A percentile compares a stretch with the other conserved stretches of the same genome.
Conservation (phyloP, 2,797 vertebrate species). For the Lemur catta region DNA sequence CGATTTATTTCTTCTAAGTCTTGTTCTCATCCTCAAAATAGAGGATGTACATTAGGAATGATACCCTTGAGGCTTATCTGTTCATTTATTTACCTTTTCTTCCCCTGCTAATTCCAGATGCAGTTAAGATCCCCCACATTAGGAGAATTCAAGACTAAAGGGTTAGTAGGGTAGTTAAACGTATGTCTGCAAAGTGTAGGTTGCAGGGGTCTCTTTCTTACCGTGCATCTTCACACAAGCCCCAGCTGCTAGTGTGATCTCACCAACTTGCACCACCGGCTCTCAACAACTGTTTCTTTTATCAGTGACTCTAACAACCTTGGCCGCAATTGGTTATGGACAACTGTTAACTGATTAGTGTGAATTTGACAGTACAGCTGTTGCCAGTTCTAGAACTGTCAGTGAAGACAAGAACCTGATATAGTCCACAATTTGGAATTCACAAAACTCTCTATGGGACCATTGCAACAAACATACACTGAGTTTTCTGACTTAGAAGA, state of each 20-base stretch:
- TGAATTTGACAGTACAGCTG: slow-evolving; percentile 15
- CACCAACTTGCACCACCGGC: neutral
- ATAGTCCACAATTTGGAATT: neutral
- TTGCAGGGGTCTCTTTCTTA: neutral
- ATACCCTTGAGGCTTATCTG: neutral
- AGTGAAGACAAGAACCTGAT: neutral
- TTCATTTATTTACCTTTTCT: neutral
- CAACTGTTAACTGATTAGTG: slow-evolving; percentile 36
- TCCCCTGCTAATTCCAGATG: neutral
- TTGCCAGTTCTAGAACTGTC: neutral
- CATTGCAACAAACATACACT: fast-evolving
- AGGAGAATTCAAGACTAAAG: neutral
- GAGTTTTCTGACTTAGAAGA: neutral
- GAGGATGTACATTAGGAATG: neutral
- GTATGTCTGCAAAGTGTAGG: neutral
- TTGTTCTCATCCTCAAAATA: neutral
- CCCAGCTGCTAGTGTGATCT: neutral
- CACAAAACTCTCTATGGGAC: neutral
- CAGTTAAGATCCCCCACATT: neutral
- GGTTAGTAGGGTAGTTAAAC: neutral
- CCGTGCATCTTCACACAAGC: neutral
- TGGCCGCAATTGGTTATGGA: slow-evolving; percentile 22
- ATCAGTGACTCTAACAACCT: neutral
- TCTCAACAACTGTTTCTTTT: slow-evolving; percentile 17
- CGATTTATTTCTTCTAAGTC: neutral